These are phyloP conservation scores for Parazoanthus darwini DNA, from an alignment of 92 coral and sea anemone species.

Conservation along the genomic window DNA sequence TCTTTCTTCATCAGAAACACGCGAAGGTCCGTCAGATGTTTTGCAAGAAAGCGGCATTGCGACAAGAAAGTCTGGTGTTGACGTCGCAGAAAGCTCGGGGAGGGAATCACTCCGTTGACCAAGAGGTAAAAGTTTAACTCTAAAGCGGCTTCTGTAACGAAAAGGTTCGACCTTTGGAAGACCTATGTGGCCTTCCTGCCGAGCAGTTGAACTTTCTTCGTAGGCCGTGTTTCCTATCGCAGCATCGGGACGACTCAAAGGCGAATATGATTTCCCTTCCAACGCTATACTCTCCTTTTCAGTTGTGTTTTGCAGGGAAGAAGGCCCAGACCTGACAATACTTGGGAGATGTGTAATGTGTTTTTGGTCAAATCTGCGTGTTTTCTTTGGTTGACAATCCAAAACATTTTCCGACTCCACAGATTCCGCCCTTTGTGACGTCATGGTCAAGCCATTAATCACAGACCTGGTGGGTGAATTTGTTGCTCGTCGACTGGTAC, in stretches of 20 bases:
- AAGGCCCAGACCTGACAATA: not conserved
- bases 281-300: not conserved
- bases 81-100: constrained; percentile 35
- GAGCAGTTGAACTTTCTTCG: not conserved
- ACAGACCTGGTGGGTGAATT: not conserved
- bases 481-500: not conserved
- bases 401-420: not conserved
- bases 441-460: not conserved
- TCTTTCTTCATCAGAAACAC: not conserved
- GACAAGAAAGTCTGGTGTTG: constrained; percentile 13
- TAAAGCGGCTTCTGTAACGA: constrained; percentile 61
- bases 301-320: not conserved
- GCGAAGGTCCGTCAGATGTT: not conserved
- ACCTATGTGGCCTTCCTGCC: too few relatives aligned
- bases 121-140: constrained; percentile 58
- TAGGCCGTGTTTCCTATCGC: not conserved
- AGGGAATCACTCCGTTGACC: constrained; percentile 56
- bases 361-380: constrained; percentile 10
- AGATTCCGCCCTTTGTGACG: not conserved
- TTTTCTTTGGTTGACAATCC: not conserved
- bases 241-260: not conserved
- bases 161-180: constrained; percentile 1
- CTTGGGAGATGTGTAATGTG: not conserved
- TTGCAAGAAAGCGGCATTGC: constrained; percentile 41
- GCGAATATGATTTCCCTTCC: constrained; percentile 17